phyloP scores from a whole-genome alignment of 2,113 vertebrate genomes.

The Panurus biarmicus region DNA sequence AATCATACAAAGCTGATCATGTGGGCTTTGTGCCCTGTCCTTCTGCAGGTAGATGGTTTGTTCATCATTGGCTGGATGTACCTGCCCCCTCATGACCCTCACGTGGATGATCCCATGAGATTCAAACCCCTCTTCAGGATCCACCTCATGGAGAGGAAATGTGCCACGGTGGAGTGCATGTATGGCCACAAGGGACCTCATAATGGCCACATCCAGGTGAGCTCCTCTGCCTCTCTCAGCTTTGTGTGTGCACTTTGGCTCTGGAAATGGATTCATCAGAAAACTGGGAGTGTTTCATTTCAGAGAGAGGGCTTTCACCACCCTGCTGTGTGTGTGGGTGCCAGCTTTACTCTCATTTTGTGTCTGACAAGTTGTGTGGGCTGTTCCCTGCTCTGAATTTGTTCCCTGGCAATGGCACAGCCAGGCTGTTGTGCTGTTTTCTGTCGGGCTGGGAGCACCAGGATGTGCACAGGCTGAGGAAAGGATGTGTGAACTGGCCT shows the following conservation, averaged over 20 bases:
- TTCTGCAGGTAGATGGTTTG: conserved; percentile 85
- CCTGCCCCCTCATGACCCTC: conserved; percentile 92
- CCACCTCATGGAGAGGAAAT: conserved; percentile 86
- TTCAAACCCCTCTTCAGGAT: conserved; percentile 93
- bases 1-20: rapidly evolving
- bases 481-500: not conserved
- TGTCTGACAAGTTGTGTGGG: conserved; percentile 5
- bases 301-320: not conserved
- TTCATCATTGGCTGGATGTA: conserved; percentile 99
- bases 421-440: not conserved
- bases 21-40: not conserved
- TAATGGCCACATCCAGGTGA: conserved; percentile 92
- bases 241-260: not conserved
- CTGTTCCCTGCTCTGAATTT: not conserved
- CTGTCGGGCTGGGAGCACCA: not conserved
- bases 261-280: not conserved
- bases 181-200: conserved; percentile 96
- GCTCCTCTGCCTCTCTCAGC: not conserved
- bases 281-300: not conserved
- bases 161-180: conserved; percentile 94
- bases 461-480: not conserved
- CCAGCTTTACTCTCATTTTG: not conserved
- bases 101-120: conserved; percentile 93
- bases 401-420: not conserved
- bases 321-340: not conserved